Evolutionary conservation across 1,140 invertebrate genomes (phyloP), one percentile per base, ranked within the genome.

Genomic region (Magallana gigas): DNA sequence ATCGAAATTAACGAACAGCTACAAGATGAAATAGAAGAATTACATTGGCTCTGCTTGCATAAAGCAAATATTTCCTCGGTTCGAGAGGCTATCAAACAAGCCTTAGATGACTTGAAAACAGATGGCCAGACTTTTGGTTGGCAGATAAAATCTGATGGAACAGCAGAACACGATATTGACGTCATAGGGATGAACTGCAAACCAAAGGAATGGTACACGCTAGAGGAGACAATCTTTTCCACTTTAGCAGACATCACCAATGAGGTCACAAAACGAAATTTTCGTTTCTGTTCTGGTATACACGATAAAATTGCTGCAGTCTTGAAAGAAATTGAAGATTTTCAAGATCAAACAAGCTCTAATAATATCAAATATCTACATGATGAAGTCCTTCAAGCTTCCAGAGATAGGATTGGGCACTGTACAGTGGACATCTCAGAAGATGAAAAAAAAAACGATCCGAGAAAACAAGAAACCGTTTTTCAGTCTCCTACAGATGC

Each of bases 31-130:
- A 90, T 87, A 68, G 83, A 88, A 62, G 16, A 85, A 56, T 84
- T 88, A 5, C 85, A 88, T 16, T 76, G 83, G 56, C 58, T 84
- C 12, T 87, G 84, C 71, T 57, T 85, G 57, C 68, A 85, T 8
- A 90, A 90, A 85, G 83, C 88, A 14, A 86, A 88, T 76, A 86
- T 88, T 16, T 64, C 87, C 2, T 88, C 86, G 29, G 89, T 90
- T 8, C 83, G 85, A 60, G 89, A 90, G 58, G 89, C 89, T 4
- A 88, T 90, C 14, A 16, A 23, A 8, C 58, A 85, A 36, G 85
- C 85, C 14, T 11, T 86, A 36, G 87, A 85, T 12, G 87, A 90
- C 18, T 76, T 90, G 48, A 85, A 84, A 81, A 76, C 80, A 18
- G 85, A 85, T 18, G 83, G 62, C 29, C 62, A 87, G 48, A 85